Evolutionary conservation across 2,888 invertebrate genomes (phyloP).

Genomic region (Euzetes globulus): DNA sequence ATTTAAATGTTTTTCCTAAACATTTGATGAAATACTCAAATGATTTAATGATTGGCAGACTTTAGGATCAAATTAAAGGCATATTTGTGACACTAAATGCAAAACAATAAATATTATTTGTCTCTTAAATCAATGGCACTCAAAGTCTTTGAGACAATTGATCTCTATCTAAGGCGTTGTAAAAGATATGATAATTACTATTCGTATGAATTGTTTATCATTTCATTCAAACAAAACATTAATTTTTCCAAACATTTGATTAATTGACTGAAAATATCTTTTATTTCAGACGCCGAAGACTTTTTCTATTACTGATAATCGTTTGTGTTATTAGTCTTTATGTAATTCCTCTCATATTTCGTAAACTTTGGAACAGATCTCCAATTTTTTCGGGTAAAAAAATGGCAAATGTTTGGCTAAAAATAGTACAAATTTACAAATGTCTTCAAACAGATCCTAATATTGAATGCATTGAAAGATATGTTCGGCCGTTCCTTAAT

Average conservation of each 20-base stretch:
- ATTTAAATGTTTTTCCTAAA: neutral
- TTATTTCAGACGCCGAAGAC: constrained; percentile 38
- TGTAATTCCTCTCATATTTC: constrained; percentile 58
- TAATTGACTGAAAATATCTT: too few relatives aligned
- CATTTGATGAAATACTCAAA: neutral
- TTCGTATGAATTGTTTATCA: constrained; percentile 31
- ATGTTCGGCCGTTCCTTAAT: constrained; percentile 56
- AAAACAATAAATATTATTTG: constrained; percentile 3
- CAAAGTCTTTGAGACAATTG: constrained; percentile 22
- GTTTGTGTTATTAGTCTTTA: constrained; percentile 54
- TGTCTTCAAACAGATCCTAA: constrained; percentile 49
- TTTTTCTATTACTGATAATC: constrained; percentile 38
- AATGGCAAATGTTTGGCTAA: too few relatives aligned
- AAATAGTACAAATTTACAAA: neutral
- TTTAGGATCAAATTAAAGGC: neutral
- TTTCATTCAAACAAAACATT: neutral
- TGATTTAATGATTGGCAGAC: neutral
- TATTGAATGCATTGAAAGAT: constrained; percentile 60
- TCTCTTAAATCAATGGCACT: constrained; percentile 9
- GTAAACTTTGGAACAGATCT: constrained; percentile 53
- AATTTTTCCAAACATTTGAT: neutral
- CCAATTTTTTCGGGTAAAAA: constrained; percentile 43
- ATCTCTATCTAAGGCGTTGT: constrained; percentile 32
- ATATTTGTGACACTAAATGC: neutral
- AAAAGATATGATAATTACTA: constrained; percentile 36